These are phyloP conservation scores for Halesus radiatus DNA, from an alignment of 1,140 invertebrate species.

Conservation along the genomic window DNA sequence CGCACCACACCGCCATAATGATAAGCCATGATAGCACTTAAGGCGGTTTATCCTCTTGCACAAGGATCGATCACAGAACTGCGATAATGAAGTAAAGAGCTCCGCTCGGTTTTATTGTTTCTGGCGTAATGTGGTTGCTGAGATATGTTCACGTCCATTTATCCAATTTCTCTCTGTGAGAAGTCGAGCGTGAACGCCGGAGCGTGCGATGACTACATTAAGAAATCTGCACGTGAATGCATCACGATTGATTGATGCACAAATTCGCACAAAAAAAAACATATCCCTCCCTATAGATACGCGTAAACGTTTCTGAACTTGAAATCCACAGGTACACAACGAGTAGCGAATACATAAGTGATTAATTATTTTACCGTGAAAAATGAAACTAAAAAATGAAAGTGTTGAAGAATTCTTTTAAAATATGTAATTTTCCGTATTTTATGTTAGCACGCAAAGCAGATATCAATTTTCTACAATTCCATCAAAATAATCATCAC, in stretches of 20 bases:
- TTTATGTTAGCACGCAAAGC: no score
- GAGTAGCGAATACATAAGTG: neutral
- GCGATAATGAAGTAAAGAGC: slow-evolving; percentile 49
- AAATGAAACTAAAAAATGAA: neutral
- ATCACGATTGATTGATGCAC: slow-evolving; percentile 56
- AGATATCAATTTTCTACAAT: no score
- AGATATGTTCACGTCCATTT: slow-evolving; percentile 69
- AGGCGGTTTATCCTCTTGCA: slow-evolving; percentile 4
- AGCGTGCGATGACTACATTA: slow-evolving; percentile 69
- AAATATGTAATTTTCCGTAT: neutral
- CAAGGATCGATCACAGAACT: slow-evolving; percentile 14
- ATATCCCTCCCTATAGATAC: neutral
- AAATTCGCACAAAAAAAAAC: slow-evolving; percentile 12
- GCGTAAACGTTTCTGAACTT: neutral
- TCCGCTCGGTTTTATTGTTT: slow-evolving; percentile 65
- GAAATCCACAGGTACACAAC: neutral
- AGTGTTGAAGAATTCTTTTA: neutral
- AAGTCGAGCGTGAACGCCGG: slow-evolving; percentile 64
- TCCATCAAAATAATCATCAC: no score
- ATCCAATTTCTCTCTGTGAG: slow-evolving; percentile 71
- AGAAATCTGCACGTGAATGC: slow-evolving; percentile 37
- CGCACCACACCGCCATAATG: slow-evolving; percentile 60
- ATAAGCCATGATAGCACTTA: slow-evolving; percentile 45
- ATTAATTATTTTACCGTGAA: neutral
- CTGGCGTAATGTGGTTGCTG: slow-evolving; percentile 68